Conservation (phyloP, 2,797 vertebrate species). For the Borostomias antarcticus region DNA sequence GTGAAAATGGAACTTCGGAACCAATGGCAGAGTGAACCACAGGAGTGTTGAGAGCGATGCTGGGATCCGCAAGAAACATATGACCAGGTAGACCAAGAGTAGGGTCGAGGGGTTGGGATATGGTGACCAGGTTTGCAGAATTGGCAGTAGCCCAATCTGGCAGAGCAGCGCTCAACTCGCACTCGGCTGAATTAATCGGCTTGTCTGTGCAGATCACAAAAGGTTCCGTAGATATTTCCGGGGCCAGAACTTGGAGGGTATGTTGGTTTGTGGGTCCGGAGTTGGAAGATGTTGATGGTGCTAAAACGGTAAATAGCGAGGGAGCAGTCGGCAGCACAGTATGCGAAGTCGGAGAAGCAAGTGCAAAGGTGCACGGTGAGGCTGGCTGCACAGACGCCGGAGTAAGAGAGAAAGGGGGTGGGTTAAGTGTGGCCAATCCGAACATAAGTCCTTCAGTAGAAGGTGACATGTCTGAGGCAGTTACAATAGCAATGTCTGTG, state of each 20-base stretch:
- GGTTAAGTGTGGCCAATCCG: conserved; percentile 69
- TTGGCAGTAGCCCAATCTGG: conserved; percentile 50
- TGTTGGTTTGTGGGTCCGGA: conserved; percentile 66
- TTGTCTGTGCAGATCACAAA: conserved; percentile 67
- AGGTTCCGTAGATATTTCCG: conserved; percentile 73
- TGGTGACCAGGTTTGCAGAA: conserved; percentile 61
- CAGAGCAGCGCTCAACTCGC: conserved; percentile 66
- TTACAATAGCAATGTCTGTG: conserved; percentile 70
- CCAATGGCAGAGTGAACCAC: conserved; percentile 61
- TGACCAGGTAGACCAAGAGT: conserved; percentile 66
- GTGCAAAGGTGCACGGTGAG: conserved; percentile 74
- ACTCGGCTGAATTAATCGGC: conserved; percentile 59
- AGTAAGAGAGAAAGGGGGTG: conserved; percentile 72
- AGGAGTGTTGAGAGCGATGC: conserved; percentile 61
- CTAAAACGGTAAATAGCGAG: conserved; percentile 81
- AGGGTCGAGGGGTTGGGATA: conserved; percentile 68
- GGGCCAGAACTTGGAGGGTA: conserved; percentile 80
- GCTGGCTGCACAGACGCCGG: conserved; percentile 79
- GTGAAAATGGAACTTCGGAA: conserved; percentile 59
- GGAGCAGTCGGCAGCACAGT: conserved; percentile 78
- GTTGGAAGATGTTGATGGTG: conserved; percentile 66
- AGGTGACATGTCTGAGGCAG: conserved; percentile 59
- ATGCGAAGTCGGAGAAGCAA: conserved; percentile 78
- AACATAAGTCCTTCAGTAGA: conserved; percentile 66
- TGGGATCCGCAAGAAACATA: conserved; percentile 68